These are phyloP conservation scores for Heliconius ethilla DNA, from an alignment of 2,888 invertebrate species.

Conservation along the genomic window DNA sequence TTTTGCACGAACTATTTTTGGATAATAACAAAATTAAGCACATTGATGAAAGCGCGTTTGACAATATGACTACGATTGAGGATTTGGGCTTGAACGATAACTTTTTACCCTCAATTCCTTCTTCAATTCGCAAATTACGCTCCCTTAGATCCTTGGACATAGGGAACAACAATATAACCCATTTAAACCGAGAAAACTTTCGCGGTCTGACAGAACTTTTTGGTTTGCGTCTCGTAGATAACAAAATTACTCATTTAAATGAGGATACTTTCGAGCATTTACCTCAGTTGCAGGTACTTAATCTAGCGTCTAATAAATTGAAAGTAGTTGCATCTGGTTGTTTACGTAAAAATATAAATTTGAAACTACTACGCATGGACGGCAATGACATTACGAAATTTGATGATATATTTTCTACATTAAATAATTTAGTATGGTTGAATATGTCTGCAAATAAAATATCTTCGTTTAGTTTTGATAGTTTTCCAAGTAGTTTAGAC, in stretches of 20 bases:
- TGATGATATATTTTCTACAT: conserved; percentile 86
- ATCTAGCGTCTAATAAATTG: conserved; percentile 90
- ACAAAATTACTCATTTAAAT: conserved; percentile 88
- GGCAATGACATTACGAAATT: conserved; percentile 88
- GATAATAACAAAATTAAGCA: conserved; percentile 87
- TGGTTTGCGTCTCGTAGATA: conserved; percentile 90
- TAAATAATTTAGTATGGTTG: conserved; percentile 88
- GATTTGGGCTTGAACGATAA: conserved; percentile 89
- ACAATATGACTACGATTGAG: conserved; percentile 88
- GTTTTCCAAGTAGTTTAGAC: conserved; percentile 87
- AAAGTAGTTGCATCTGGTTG: conserved; percentile 87
- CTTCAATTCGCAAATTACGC: conserved; percentile 85
- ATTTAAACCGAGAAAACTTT: conserved; percentile 87
- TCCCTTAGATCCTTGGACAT: conserved; percentile 89
- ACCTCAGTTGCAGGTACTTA: conserved; percentile 88
- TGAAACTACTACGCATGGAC: conserved; percentile 88
- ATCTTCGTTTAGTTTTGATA: conserved; percentile 88
- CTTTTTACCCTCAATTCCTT: conserved; percentile 84
- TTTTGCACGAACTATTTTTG: conserved; percentile 86
- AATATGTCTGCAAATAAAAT: conserved; percentile 91
- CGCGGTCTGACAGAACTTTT: conserved; percentile 87
- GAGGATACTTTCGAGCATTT: conserved; percentile 88
- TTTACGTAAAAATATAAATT: conserved; percentile 86
- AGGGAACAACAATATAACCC: conserved; percentile 89
- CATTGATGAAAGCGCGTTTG: conserved; percentile 87